Evolutionary conservation across 37 sponge, comb jelly and placozoan species (phyloP), one percentile per base, ranked within the genome.

Genomic region (Diacarnus erythraeanus): DNA sequence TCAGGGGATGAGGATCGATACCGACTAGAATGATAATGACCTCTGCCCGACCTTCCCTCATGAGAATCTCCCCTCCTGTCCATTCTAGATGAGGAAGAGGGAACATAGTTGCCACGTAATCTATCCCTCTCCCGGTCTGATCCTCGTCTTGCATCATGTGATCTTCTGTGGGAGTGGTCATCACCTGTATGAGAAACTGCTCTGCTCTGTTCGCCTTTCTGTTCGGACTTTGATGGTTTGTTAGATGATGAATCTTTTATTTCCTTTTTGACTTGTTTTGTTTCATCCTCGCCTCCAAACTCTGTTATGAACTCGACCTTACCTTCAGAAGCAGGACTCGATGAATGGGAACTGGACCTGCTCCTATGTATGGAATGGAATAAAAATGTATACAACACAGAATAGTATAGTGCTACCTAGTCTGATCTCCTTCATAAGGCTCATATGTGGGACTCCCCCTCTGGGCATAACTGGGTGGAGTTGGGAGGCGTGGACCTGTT

Each of bases 281-380:
- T 42, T 3, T 54, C 66, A 4, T 36, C 10, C 23, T 72, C 76
- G 26, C 64, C 75, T 6, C 90, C 89, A 71, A 93, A 93, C 69
- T 85, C 89, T 21, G 94, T 93, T 37, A 93, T 88, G 72, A 67
- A 93, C 61, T 88, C 83, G 20, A 88, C 74, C 41, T 76, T 77
- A 15, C 83, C 79, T 35, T 82, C 78, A 6, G 29, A 67, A 30
- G 75, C 92, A 0, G 84, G 73, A 80, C 69, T 78, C 33, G 77
- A 47, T 27, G 89, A 89, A 42, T 67, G 75, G 6, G 84, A 89
- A 54, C 73, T 70, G 25, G 88, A 88, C 1, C 75, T 29, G 36
- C 74, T 44, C 47, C 72, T 70, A 51, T 20, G 51, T 3, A 8
- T 21, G 17, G 35, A 69, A 57, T 35, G 27, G 60, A 34, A 71